Base-by-base conservation (phyloP, 2,888 invertebrate genomes). In the Hirtodrosophila cameraria region DNA sequence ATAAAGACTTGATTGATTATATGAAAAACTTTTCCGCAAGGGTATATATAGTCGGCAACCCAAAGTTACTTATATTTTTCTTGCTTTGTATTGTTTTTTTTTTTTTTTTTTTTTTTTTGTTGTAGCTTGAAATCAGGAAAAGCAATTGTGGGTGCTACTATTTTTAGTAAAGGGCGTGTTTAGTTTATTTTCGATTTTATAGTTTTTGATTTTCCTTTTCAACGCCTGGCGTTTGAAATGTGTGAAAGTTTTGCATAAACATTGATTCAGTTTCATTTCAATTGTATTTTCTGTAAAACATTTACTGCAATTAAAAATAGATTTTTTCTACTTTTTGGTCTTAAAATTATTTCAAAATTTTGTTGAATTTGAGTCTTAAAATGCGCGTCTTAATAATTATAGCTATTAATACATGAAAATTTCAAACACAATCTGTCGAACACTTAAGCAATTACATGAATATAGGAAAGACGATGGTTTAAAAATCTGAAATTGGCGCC, bases 161-260 rank as follows among this genome's bases (percentile, higher is more conserved):
- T 87, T 86, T 79, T 73, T 86, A 83, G 74, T 36, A 68, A 87
- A 86, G 83, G 86, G 87, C 64, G 65, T 78, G 66, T 82, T 70
- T 78, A 50, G 68, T 71, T 85, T 78, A 77, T 70, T 80, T 59
- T 54, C 48, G 43, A 70, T 65, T 84, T 66, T 50, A 84, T 73
- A 61, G 67, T 63, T 67, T 68, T 70, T 28, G 54, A 70, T 66
- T 55, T 62, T 31, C 45, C 52, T 54, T 43, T 57, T 36, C 16
- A 35, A 36, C 28, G 16, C 27, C 25, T 13, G 9, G 31, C 54
- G 52, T 42, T 70, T 60, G 53, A 53, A 69, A 79, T 61, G 53
- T 49, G 55, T 61, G 63, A 79, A 66, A 61, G 52, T 64, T 79
- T 55, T 52, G 61, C 62, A 82, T 83, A 85, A 85, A 75, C 67